Evolutionary conservation across 2,888 invertebrate species (phyloP).

Genomic region (Heliconius charithonia): DNA sequence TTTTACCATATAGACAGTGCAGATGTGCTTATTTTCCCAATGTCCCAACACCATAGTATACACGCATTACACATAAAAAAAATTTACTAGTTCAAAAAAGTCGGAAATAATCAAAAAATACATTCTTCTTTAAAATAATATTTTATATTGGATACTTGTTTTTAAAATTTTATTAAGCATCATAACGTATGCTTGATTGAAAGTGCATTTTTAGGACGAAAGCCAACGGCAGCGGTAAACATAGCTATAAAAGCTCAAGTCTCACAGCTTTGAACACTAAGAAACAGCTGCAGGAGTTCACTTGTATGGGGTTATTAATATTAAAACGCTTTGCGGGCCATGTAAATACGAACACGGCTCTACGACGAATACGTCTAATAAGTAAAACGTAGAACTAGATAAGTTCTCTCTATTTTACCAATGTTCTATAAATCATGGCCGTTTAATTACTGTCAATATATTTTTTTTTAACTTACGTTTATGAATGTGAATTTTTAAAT

Average conservation of each 20-base stretch:
- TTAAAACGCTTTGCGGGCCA: conserved; percentile 69
- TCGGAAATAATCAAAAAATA: no score
- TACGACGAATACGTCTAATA: conserved; percentile 8
- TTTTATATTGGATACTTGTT: not conserved
- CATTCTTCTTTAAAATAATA: no score
- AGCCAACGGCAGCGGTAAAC: conserved; percentile 68
- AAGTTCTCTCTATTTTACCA: not conserved
- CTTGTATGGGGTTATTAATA: conserved; percentile 78
- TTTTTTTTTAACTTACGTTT: not conserved
- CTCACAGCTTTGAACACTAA: conserved; percentile 56
- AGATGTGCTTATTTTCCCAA: no score
- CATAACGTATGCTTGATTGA: conserved; percentile 49
- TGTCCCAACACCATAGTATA: no score
- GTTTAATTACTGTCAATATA: not conserved
- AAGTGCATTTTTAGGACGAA: conserved; percentile 61
- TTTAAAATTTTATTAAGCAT: conserved; percentile 22
- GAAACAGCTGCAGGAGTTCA: conserved; percentile 64
- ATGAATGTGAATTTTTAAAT: no score
- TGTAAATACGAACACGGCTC: conserved; percentile 61
- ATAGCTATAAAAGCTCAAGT: conserved; percentile 72
- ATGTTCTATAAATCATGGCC: not conserved
- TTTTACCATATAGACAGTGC: no score
- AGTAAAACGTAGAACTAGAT: not conserved
- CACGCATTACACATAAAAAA: no score
- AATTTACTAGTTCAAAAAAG: no score